Base-by-base conservation (phyloP, 2,888 invertebrate genomes). In the Chymomyza fuscimana region DNA sequence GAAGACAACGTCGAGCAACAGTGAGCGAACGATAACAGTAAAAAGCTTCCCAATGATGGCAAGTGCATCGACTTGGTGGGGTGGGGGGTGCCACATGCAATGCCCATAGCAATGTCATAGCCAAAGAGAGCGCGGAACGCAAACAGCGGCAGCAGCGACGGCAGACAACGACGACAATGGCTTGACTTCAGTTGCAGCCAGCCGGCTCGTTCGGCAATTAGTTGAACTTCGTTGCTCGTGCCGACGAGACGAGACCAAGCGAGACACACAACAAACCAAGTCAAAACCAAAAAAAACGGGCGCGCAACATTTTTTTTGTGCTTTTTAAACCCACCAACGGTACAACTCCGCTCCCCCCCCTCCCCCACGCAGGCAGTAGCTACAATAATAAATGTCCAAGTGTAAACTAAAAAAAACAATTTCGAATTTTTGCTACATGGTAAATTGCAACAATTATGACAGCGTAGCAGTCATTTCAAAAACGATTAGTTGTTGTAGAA, bases 161-260 rank as follows among this genome's bases (percentile, higher is more conserved):
- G 12, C 32, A 36, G 69, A 56, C 69, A 64, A 66, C 66, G 65
- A 32, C 46, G 22, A 25, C 63, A 63, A 63, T 52, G 73, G 56
- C 67, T 64, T 64, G 12, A 73, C 76, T 85, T 78, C 82, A 75
- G 74, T 70, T 74, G 58, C 65, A 71, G 70, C 69, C 67, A 54
- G 67, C 46, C 32, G 32, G 72, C 79, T 69, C 69, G 81, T 74
- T 86, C 82, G 87, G 85, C 78, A 86, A 78, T 86, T 84, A 86
- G 88, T 86, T 86, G 77, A 79, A 85, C 82, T 88, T 88, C 82
- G 81, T 86, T 83, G 75, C 79, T 87, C 82, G 87, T 79, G 74
- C 77, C 85, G 87, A 79, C 82, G 82, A 87, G 86, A 82, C 86
- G 70, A 79, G 65, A 70, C 65, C 65, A 82, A 78, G 16, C 66